Conservation (phyloP, 2,888 invertebrate species). For the Aspidapion aeneum region DNA sequence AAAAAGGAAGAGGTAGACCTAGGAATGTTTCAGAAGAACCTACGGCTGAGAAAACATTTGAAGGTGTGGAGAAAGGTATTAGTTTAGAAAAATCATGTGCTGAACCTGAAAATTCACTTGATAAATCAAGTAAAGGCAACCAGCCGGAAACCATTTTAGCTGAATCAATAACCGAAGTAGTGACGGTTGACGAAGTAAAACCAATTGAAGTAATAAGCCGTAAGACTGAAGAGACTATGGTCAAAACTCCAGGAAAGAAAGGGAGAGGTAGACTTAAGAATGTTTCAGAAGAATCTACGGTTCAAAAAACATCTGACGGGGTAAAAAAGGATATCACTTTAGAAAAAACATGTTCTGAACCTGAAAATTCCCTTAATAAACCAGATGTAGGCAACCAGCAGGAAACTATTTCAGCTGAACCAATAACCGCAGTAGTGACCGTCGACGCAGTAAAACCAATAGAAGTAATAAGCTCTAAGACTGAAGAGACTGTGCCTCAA, state of each 20-base stretch:
- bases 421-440: neutral
- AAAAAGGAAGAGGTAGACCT: neutral
- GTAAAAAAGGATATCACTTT: neutral
- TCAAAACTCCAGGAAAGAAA: neutral
- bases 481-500: neutral
- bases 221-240: neutral
- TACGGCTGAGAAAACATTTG: neutral
- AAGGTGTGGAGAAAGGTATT: neutral
- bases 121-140: neutral
- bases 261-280: neutral
- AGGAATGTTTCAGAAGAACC: neutral
- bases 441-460: neutral
- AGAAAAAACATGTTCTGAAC: neutral
- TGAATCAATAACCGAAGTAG: neutral
- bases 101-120: neutral
- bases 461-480: neutral
- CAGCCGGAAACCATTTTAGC: neutral
- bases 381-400: neutral
- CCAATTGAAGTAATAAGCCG: neutral
- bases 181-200: neutral
- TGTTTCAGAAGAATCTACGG: neutral
- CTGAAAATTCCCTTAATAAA: neutral
- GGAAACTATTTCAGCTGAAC: neutral
- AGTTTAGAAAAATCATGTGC: neutral
- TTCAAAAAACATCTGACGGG: neutral